Evolutionary conservation across 2,797 vertebrate genomes (phyloP).

Genomic region (Phylloscopus collybita): DNA sequence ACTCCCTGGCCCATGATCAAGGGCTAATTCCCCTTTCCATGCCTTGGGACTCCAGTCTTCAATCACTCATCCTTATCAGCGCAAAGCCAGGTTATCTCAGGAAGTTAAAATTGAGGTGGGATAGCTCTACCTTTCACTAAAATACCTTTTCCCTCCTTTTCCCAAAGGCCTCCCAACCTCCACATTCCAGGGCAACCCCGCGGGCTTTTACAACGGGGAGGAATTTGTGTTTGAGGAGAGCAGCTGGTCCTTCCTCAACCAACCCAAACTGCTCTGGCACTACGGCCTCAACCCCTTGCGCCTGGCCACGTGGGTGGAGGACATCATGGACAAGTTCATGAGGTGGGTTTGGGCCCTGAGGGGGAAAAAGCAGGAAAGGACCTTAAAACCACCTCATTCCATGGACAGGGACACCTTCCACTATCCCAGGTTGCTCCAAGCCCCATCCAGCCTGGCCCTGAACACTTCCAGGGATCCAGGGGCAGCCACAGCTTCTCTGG

Average conservation of each 20-base stretch:
- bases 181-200: constrained; percentile 56
- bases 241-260: constrained; percentile 89
- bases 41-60: rapidly evolving
- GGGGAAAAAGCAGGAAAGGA: too few species aligned
- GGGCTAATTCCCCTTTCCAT: rapidly evolving
- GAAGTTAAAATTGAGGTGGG: background rate
- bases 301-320: constrained; percentile 94
- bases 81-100: rapidly evolving
- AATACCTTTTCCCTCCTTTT: background rate
- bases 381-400: background rate
- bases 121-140: background rate
- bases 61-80: background rate
- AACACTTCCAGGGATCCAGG: background rate
- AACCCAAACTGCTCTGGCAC: constrained; percentile 87
- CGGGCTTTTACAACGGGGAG: constrained; percentile 88
- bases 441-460: rapidly evolving
- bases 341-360: constrained; percentile 73
- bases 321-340: constrained; percentile 93
- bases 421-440: background rate
- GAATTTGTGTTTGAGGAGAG: constrained; percentile 91
- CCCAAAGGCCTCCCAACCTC: constrained; percentile 74
- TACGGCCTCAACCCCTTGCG: constrained; percentile 89
- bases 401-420: background rate
- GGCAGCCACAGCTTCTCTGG: background rate
- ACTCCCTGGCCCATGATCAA: background rate